Evolutionary conservation across 1,140 invertebrate genomes (phyloP).

Genomic region (Hypsibius dujardini): DNA sequence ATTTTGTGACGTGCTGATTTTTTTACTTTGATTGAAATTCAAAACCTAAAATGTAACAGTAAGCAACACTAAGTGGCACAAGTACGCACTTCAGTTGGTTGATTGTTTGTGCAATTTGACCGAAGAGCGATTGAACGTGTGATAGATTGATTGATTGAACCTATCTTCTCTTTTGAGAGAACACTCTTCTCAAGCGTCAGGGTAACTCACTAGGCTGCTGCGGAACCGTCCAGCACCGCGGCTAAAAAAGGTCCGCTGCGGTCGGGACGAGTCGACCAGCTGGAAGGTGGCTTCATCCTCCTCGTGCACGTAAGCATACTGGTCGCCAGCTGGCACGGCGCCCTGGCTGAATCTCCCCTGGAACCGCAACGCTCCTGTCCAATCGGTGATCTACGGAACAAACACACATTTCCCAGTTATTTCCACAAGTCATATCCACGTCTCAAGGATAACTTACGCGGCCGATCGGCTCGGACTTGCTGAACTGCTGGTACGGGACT

Average conservation of each 20-base stretch:
- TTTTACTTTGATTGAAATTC: no score
- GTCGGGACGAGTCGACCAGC: conserved; percentile 73
- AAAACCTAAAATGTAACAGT: no score
- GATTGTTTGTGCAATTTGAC: no score
- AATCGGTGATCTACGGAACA: conserved; percentile 20
- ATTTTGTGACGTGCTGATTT: not conserved
- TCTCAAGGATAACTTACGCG: conserved; percentile 44
- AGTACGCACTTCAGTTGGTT: no score
- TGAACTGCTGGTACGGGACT: conserved; percentile 95
- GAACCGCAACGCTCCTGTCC: conserved; percentile 28
- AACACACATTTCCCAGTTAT: not conserved
- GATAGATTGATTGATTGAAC: no score
- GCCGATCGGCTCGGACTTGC: conserved; percentile 84
- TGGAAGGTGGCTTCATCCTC: conserved; percentile 98
- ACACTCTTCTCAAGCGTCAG: no score
- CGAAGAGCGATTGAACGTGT: no score
- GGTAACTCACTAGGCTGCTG: conserved; percentile 28
- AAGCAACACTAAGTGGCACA: no score
- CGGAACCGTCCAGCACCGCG: conserved; percentile 3
- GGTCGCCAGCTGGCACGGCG: conserved; percentile 48
- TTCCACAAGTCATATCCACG: no score
- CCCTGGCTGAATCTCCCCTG: conserved; percentile 89
- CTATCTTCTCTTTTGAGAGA: no score
- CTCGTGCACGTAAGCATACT: conserved; percentile 92
- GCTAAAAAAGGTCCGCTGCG: conserved; percentile 42